Conservation (phyloP, 2,113 vertebrate species). For the Geococcyx californianus region DNA sequence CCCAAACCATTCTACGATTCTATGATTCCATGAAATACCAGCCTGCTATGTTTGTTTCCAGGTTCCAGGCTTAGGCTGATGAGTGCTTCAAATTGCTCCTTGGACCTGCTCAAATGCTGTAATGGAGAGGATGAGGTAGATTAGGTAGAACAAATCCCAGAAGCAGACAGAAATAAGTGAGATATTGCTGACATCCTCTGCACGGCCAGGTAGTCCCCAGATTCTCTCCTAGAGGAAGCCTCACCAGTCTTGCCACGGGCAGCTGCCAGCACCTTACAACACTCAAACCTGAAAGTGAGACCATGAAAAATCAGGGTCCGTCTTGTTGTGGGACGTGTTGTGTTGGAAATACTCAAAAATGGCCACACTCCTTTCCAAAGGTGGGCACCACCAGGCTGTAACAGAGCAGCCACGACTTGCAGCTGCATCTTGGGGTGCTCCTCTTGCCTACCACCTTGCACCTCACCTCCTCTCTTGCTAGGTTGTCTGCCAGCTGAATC, state of each 20-base stretch:
- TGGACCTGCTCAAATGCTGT: neutral
- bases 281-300: neutral
- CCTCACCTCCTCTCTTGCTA: neutral
- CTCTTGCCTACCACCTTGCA: neutral
- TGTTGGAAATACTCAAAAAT: neutral
- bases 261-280: neutral
- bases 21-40: no score
- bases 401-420: neutral
- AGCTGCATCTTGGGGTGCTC: neutral
- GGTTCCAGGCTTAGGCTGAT: neutral
- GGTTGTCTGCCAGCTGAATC: neutral
- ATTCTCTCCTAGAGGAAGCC: neutral
- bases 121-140: neutral
- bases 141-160: neutral
- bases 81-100: neutral
- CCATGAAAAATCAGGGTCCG: neutral
- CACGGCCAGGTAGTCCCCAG: neutral
- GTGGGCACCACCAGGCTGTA: neutral
- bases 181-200: neutral
- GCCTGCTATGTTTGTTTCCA: neutral
- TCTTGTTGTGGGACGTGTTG: neutral
- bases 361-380: neutral
- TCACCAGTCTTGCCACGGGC: neutral
- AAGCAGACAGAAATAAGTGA: neutral
- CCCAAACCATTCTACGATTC: no score